Evolutionary conservation across 2,113 vertebrate genomes (phyloP).

Genomic region (Anguilla rostrata): DNA sequence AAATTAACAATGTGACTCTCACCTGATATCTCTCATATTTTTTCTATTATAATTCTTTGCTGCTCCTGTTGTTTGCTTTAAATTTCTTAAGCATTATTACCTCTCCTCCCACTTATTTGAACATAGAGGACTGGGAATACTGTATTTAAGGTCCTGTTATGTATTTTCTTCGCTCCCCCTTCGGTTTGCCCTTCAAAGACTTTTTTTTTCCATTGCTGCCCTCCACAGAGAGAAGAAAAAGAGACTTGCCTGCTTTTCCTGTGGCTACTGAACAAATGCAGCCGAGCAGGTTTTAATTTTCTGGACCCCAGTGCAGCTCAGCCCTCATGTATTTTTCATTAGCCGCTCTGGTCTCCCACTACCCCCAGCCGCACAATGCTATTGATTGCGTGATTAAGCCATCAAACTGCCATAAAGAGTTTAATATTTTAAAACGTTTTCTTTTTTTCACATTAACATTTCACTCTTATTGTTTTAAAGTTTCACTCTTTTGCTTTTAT

Average conservation of each 20-base stretch:
- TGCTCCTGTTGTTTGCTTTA: conserved; percentile 20
- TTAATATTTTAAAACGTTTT: conserved; percentile 70
- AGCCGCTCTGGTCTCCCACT: conserved; percentile 52
- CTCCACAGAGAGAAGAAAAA: conserved; percentile 1
- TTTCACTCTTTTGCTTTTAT: neutral
- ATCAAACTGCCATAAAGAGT: conserved; percentile 80
- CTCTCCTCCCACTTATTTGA: conserved; percentile 57
- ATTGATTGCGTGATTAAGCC: conserved; percentile 84
- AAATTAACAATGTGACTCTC: neutral
- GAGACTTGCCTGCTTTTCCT: conserved; percentile 54
- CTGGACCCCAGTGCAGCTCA: conserved; percentile 63
- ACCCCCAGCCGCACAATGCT: conserved; percentile 63
- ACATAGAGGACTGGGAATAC: conserved; percentile 34
- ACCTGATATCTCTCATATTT: neutral
- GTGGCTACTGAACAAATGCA: conserved; percentile 73
- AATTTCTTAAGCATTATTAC: conserved; percentile 16
- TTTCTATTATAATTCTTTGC: conserved; percentile 19
- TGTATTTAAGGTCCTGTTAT: conserved; percentile 28
- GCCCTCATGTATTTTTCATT: conserved; percentile 84
- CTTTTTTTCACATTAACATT: conserved; percentile 45
- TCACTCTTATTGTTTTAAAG: conserved; percentile 36
- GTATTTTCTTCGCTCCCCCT: conserved; percentile 16
- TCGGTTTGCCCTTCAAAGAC: conserved; percentile 35
- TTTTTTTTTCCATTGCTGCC: neutral
- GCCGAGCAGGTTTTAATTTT: conserved; percentile 74